Evolutionary conservation across 2,888 invertebrate species (phyloP), one percentile per base, ranked within the genome.

Genomic region (Pardosa pseudoannulata): DNA sequence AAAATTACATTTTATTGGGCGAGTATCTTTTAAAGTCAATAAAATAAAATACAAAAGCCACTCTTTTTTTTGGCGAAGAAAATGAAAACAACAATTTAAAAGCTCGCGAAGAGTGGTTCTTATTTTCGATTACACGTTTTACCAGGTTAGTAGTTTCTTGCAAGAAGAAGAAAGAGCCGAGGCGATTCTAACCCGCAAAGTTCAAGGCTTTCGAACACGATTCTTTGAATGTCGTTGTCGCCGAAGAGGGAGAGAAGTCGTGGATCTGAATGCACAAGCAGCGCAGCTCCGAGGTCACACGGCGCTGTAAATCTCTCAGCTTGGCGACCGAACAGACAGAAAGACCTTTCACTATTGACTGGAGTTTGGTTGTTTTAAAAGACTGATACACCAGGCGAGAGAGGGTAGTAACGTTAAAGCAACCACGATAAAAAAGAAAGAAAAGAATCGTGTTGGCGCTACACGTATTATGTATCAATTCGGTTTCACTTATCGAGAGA

Each of bases 201-300:
- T 85, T 85, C 83, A 85, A 85, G 83, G 83, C 65, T 85, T 78
- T 27, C 29, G 19, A 67, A 65, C 71, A 27, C 46, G 76, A 31
- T 76, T 72, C 70, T 39, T n/a, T 29, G 79, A 39, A 64, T 67
- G 36, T 72, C 64, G 82, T 71, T 83, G 82, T 76, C 82, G 82
- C 70, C 28, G 28, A 50, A 65, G 32, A 11, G 50, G n/a, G 16
- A 23, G 23, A 50, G 13, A 11, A 75, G 78, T 65, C 65, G 67
- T 85, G 83, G 83, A 29, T 79, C 36, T 78, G 83, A 85, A 85
- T 85, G 31, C 83, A 6, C 27, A 85, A 78, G 73, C 71, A 85
- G 83, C 46, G 27, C 13, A 36, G 28, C 39, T 39, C 39, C 50
- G 29, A 50, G 41, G 76, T 50, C 39, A 68, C 32, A 31, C 72